Evolutionary conservation across 2,888 invertebrate genomes (phyloP), one percentile per base, ranked within the genome.

Genomic region (Patella caerulea): DNA sequence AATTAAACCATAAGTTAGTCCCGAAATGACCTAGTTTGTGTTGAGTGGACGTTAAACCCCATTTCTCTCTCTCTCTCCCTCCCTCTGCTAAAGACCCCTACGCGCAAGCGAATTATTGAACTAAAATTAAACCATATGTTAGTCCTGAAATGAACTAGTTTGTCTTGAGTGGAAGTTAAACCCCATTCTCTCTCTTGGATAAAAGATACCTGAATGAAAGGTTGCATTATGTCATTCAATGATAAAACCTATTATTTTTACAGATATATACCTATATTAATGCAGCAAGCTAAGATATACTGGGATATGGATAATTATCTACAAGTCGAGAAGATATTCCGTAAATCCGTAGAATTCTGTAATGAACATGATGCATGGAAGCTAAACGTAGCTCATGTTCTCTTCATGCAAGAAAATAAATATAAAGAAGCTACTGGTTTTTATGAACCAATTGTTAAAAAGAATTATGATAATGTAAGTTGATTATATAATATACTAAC

Each of bases 371-470:
- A 99, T 86, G 95, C 95, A 0, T 99, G 99, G 99, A 95, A 98
- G 83, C 93, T 99, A 29, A 99, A 99, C 91, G 98, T 99, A 0
- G 99, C 99, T 0, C 99, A 99, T 91, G 98, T 99, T 0, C 93
- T 99, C 3, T 99, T 99, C 91, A 99, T 99, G 99, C 98, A 99
- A 92, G 98, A 98, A 90, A 97, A 96, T 90, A 99, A 99, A 92
- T 99, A 98, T 91, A 98, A 98, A 90, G 98, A 99, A 92, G 97
- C 99, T 0, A 96, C 98, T 0, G 97, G 96, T 71, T 99, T 99
- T 92, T 99, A 99, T 91, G 99, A 99, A 89, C 98, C 98, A 0
- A 96, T 99, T 78, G 98, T 99, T 0, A 96, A 97, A 86, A 98
- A 98, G 90, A 96, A 96, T 92, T 97, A 96, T 87, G 96, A 97